Base-by-base conservation (phyloP, 2,888 invertebrate species). In the Nymphalis urticae region DNA sequence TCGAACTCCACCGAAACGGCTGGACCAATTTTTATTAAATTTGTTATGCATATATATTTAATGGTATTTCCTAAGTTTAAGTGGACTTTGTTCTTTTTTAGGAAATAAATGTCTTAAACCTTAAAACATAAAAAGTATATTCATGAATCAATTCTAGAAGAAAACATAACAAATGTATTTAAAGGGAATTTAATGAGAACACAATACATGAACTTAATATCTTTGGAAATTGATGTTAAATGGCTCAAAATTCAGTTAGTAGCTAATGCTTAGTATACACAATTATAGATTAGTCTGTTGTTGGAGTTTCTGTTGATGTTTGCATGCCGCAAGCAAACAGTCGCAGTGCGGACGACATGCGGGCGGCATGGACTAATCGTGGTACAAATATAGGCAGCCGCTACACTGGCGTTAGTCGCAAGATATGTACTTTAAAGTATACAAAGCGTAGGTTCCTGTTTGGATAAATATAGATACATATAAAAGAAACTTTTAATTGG, bases 301-400 rank as follows among this genome's bases (percentile, higher is more conserved):
- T 42, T 36, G n/a, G 21, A 48, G 48, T 53, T 50, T 48, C n/a
- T 64, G 24, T 54, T 56, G 54, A 19, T 69, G 56, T 69, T 24
- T 54, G 36, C 53, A 56, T 56, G 68, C 32, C 42, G 51, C 47
- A 65, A 69, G 48, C 19, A 65, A 69, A 65, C 61, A 69, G 64
- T 65, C 64, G 65, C 50, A 69, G 66, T 65, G 69, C 69, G 69
- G 69, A 65, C 32, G 19, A 56, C 64, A 63, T 59, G 63, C 60
- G 65, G 65, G 65, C 56, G 17, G 48, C 58, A 42, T n/a, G 27
- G 32, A 56, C 24, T 53, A 53, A 53, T 53, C 53, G 53, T 24
- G 53, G 13, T 13, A 53, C 54, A 54, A 63, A 63, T 63, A 54
- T 21, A 51, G 36, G 19, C 62, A 21, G 51, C 42, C 42, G 42